Evolutionary conservation across 2,888 invertebrate species (phyloP), one percentile per base, ranked within the genome.

Genomic region (Drosophila recens): DNA sequence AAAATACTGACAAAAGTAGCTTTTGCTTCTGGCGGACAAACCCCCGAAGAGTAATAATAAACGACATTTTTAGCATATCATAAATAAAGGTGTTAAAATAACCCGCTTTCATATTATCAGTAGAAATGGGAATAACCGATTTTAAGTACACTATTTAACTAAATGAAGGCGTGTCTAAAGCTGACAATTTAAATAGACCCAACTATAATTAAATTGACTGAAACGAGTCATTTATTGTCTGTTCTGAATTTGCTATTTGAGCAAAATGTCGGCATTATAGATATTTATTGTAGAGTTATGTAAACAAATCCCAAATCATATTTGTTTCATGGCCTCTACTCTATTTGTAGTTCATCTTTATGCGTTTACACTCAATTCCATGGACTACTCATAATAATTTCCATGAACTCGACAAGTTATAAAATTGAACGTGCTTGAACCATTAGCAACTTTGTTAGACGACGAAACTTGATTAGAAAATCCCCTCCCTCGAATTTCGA

Each of bases 341-440:
- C 9, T 5, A 43, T 56, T 15, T 36, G 36, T 20, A 34, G 56
- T 23, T 52, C 27, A 48, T 45, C 56, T 38, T 42, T 1, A 46
- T 59, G 20, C n/a, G 57, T 36, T 64, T 36, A 57, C 34, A 49
- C 64, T 64, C 48, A 56, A 52, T 56, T 64, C 70, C 45, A 20
- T 27, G 58, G 42, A 4, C 52, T 10, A 70, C 57, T 42, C 65
- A 52, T 20, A 9, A 9, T 20, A 33, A 49, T 58, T 66, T 62
- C 65, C 70, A 69, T 69, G 79, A 76, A 79, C 69, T 15, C 43
- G 42, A 48, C 52, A 15, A 49, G n/a, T 68, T 45, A 73, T 45
- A 27, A 56, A 63, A 54, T 30, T 27, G 49, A 75, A 65, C 74
- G 79, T 76, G 79, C 53, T 51, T 64, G 33, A 74, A 65, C 30